Evolutionary conservation across 2,113 vertebrate genomes (phyloP).

Genomic region (Speoplatyrhinus poulsoni): DNA sequence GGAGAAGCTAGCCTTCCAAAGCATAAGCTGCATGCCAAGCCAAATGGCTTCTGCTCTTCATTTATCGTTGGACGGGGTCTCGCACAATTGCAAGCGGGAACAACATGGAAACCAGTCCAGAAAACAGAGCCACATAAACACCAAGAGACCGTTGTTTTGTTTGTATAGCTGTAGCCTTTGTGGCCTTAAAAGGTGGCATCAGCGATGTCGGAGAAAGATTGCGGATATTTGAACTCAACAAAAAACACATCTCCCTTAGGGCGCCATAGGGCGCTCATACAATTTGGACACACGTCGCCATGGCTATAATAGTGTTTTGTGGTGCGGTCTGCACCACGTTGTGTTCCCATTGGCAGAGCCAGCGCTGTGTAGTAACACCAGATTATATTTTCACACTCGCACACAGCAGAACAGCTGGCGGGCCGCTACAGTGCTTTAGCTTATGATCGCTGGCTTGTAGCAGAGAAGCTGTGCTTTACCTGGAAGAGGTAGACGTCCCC

Average conservation of each 20-base stretch:
- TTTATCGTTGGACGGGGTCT: conserved; percentile 22
- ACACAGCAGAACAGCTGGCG: background rate
- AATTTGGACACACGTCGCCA: no score
- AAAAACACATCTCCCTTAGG: no score
- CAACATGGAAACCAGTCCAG: background rate
- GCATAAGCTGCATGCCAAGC: background rate
- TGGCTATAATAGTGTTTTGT: no score
- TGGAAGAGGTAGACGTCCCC: conserved; percentile 96
- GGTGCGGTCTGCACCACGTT: no score
- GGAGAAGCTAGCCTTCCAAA: conserved; percentile 10
- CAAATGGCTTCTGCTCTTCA: conserved; percentile 23
- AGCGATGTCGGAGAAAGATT: no score
- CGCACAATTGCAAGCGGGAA: conserved; percentile 1
- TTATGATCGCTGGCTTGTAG: background rate
- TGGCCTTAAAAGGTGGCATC: no score
- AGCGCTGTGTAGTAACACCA: no score
- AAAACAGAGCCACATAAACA: background rate
- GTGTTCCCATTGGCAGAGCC: no score
- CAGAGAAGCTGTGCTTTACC: conserved; percentile 67
- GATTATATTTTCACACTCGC: no score
- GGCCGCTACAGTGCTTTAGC: background rate
- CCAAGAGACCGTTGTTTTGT: background rate
- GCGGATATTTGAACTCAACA: no score
- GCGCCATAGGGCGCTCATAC: no score
- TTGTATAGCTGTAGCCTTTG: no score